Conservation (phyloP, 2,113 vertebrate genomes). For the Vimba vimba region DNA sequence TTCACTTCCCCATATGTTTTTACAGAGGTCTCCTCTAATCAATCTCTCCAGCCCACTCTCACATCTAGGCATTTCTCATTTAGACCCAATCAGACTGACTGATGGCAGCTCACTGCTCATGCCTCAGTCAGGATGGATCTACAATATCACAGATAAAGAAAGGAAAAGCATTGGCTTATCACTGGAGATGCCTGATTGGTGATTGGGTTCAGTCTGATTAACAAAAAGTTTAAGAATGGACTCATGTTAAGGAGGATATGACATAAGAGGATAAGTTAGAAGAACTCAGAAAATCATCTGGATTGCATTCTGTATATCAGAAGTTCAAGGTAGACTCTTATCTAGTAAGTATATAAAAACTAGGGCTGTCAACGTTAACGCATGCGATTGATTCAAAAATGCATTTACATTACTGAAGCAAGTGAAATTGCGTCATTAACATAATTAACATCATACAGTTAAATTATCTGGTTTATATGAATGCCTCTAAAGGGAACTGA, state of each 20-base stretch:
- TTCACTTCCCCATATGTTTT: constrained; percentile 50
- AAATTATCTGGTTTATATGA: too few relatives aligned
- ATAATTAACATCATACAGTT: too few relatives aligned
- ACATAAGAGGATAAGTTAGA: neutral
- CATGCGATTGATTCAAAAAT: too few relatives aligned
- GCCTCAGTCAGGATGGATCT: neutral
- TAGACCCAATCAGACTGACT: neutral
- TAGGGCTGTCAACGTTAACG: too few relatives aligned
- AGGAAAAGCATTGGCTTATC: neutral
- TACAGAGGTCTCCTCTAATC: constrained; percentile 45
- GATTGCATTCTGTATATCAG: too few relatives aligned
- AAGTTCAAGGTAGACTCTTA: too few relatives aligned
- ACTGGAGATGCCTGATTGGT: neutral
- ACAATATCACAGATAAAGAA: neutral
- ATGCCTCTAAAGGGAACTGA: too few relatives aligned
- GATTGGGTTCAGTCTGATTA: neutral
- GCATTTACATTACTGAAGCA: too few relatives aligned
- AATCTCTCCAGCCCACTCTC: neutral
- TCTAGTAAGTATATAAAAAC: too few relatives aligned
- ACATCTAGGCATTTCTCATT: constrained; percentile 11
- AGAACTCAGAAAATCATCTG: too few relatives aligned
- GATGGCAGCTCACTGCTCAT: neutral
- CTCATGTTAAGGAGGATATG: neutral
- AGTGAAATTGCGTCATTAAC: too few relatives aligned
- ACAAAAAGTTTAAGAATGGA: neutral